Evolutionary conservation across 1,140 invertebrate species (phyloP), one percentile per base, ranked within the genome.

Genomic region (Lepidurus packardi): DNA sequence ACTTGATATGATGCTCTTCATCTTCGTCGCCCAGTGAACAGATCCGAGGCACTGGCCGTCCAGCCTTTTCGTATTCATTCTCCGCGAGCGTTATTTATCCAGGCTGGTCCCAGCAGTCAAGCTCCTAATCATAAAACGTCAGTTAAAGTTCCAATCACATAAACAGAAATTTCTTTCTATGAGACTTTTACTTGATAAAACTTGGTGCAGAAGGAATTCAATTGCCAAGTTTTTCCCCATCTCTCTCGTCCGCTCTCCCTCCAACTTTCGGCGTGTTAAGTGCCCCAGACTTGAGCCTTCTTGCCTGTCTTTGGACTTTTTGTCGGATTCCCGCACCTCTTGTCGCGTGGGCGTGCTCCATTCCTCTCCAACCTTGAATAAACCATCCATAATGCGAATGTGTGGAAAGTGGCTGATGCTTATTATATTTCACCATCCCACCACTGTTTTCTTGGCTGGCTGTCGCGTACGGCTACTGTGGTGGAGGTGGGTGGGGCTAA

Each of bases 1-100:
- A 65, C 53, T 65, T 65, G 53, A 65, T 65, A 65, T 65, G 53
- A 65, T 65, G 53, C 53, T 65, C 53, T 65, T 65, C 53, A 65
- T 65, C 53, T 65, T 65, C 53, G 13, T 65, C 53, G 16, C 53
- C 21, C 6, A 65, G 53, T 65, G 53, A 65, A 16, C 53, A 65
- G 53, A 65, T 21, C 53, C 53, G 21, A 11, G 13, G 53, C 53
- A 65, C 7, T 16, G 53, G 53, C 16, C 21, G 6, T n/a, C 53
- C 53, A 65, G 53, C 53, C 53, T 65, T 65, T 65, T 65, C 53
- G 21, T 65, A 65, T 65, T 65, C 16, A 65, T 65, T 65, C 53
- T 65, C 53, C 53, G 9, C 45, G 34, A 34, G 34, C 45, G 45
- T 47, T 47, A 47, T 47, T 47, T 47, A 47, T 16, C 10, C 16